Evolutionary conservation across 2,888 invertebrate genomes (phyloP).

Genomic region (Tribolium freemani): DNA sequence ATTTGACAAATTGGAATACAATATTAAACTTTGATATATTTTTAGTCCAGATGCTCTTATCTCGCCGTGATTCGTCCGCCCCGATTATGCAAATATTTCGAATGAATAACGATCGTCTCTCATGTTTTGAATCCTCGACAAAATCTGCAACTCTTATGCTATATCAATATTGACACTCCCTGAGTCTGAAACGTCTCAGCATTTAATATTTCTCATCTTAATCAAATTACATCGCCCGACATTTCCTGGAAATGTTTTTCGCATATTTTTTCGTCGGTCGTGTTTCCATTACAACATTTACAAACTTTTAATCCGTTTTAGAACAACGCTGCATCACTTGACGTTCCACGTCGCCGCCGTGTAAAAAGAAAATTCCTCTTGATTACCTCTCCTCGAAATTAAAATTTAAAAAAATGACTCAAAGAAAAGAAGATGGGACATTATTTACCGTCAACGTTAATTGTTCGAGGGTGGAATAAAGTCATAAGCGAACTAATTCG

Average conservation of each 20-base stretch:
- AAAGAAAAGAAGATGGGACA: neutral
- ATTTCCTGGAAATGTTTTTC: neutral
- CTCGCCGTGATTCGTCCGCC: neutral
- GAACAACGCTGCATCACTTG: slow-evolving; percentile 11
- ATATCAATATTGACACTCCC: slow-evolving; percentile 2
- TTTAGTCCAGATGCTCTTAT: too few relatives aligned
- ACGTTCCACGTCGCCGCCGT: slow-evolving; percentile 4
- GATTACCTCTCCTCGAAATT: neutral
- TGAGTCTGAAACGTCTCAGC: neutral
- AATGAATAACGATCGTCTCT: slow-evolving; percentile 15
- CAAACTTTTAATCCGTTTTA: slow-evolving; percentile 28
- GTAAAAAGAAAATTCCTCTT: neutral
- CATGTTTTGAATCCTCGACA: slow-evolving; percentile 7
- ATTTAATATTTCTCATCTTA: neutral
- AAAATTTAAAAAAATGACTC: slow-evolving; percentile 6
- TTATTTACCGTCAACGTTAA: slow-evolving; percentile 27
- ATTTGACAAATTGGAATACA: neutral
- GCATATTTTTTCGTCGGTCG: neutral
- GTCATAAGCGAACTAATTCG: slow-evolving; percentile 20
- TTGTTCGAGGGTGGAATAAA: slow-evolving; percentile 13
- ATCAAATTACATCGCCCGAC: slow-evolving; percentile 1
- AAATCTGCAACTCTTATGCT: slow-evolving; percentile 1
- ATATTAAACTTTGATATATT: neutral
- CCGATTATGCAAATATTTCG: slow-evolving; percentile 22
- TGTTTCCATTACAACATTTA: slow-evolving; percentile 10